Conservation (phyloP, 2,113 vertebrate genomes). For the Lagenorhynchus albirostris region DNA sequence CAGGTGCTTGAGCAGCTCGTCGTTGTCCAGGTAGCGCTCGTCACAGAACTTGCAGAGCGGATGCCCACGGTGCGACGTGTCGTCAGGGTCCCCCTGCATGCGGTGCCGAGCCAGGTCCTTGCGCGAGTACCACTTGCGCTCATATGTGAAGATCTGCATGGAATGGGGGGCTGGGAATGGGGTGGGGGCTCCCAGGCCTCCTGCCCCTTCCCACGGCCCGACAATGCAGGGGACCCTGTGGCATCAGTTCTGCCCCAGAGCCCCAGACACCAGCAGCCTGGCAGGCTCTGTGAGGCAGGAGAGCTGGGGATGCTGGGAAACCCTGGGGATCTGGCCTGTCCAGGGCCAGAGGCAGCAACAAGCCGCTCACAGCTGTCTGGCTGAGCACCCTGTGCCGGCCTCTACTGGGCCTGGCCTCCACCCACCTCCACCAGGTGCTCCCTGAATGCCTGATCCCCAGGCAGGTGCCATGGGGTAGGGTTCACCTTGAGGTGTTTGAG, state of each 20-base stretch:
- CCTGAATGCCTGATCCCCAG: neutral
- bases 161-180: neutral
- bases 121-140: conserved; percentile 96
- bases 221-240: neutral
- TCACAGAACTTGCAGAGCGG: conserved; percentile 98
- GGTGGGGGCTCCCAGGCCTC: neutral
- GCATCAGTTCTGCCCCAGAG: neutral
- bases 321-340: neutral
- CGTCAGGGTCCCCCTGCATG: conserved; percentile 94
- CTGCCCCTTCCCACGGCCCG: accelerated
- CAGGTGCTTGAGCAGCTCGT: conserved; percentile 95
- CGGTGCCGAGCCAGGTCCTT: conserved; percentile 96
- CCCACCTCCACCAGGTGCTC: neutral
- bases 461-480: neutral
- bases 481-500: conserved; percentile 94
- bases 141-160: conserved; percentile 92
- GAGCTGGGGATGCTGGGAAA: neutral
- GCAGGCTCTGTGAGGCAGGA: neutral
- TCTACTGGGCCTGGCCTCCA: neutral
- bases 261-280: neutral
- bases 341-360: neutral
- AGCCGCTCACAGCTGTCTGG: neutral
- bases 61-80: conserved; percentile 96
- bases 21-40: conserved; percentile 96
- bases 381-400: neutral